A percentile compares a stretch with the other conserved stretches of the same genome.
phyloP scores from a whole-genome alignment of 2,888 invertebrate species.

The Cecidostiba fungosa region DNA sequence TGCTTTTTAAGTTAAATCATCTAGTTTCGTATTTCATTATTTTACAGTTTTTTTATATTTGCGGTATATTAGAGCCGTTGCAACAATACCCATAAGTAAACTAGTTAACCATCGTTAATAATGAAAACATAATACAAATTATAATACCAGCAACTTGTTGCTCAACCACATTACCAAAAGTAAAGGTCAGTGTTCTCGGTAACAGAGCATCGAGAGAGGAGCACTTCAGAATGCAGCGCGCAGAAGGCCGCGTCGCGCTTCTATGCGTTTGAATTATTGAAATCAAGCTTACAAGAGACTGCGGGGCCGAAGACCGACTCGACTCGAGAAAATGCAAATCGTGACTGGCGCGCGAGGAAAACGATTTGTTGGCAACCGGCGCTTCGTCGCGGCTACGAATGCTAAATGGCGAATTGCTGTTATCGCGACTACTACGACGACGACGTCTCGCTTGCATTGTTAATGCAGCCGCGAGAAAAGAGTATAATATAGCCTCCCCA shows the following conservation, averaged over 20 bases:
- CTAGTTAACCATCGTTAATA: no score
- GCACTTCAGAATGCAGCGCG: background rate
- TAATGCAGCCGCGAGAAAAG: slow-evolving; percentile 28
- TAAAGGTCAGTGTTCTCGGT: background rate
- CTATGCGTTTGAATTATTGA: slow-evolving; percentile 12
- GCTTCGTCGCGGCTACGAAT: slow-evolving; percentile 29
- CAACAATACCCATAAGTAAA: no score
- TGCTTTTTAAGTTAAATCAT: no score
- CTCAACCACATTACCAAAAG: background rate
- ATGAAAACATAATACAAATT: background rate
- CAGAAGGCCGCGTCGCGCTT: background rate
- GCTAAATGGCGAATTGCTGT: slow-evolving; percentile 50
- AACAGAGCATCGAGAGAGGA: background rate
- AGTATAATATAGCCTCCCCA: background rate
- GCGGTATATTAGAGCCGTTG: no score
- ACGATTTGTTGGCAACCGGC: slow-evolving; percentile 22
- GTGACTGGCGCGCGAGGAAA: slow-evolving; percentile 41
- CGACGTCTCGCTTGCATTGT: slow-evolving; percentile 22
- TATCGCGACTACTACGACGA: slow-evolving; percentile 17
- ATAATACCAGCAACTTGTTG: background rate
- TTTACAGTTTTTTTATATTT: no score
- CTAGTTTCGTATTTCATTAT: no score
- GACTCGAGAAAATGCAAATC: slow-evolving; percentile 43
- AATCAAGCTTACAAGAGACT: background rate
- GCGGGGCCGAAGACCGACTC: background rate